Evolutionary conservation across 2,888 invertebrate genomes (phyloP).

Genomic region (Diaphora mendica): DNA sequence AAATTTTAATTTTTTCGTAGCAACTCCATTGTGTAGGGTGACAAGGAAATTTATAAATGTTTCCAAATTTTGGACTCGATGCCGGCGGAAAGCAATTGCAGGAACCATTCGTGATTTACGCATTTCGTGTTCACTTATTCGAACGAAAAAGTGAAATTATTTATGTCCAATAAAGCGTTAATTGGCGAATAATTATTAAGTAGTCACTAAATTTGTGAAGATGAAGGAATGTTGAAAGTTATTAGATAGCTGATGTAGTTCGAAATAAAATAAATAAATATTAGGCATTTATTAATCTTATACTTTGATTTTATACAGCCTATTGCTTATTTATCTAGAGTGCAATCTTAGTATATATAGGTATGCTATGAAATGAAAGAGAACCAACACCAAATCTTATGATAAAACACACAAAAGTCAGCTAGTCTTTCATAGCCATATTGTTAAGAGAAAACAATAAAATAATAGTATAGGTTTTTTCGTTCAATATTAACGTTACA

Average conservation of each 20-base stretch:
- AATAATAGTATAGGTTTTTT: neutral
- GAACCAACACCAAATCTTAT: neutral
- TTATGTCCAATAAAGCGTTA: neutral
- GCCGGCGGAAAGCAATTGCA: slow-evolving; percentile 16
- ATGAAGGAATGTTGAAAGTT: neutral
- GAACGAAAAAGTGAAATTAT: neutral
- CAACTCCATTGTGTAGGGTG: slow-evolving; percentile 21
- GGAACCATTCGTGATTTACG: slow-evolving; percentile 14
- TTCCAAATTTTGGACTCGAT: slow-evolving; percentile 19
- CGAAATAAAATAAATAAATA: neutral
- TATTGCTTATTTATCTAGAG: too few species aligned
- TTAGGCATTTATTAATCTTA: too few species aligned
- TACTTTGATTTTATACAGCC: too few species aligned
- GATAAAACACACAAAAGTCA: neutral
- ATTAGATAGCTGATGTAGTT: neutral
- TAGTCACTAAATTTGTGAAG: neutral
- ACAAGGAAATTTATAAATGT: slow-evolving; percentile 27
- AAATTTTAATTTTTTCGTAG: slow-evolving; percentile 17
- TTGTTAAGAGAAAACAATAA: neutral
- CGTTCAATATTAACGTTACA: neutral
- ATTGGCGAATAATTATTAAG: neutral
- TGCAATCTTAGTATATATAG: too few species aligned
- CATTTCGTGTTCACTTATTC: neutral
- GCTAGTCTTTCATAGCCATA: neutral
- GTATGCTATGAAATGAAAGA: neutral